Evolutionary conservation across 1,140 invertebrate genomes (phyloP), one percentile per base, ranked within the genome.

Genomic region (Drosophila ercepeae): DNA sequence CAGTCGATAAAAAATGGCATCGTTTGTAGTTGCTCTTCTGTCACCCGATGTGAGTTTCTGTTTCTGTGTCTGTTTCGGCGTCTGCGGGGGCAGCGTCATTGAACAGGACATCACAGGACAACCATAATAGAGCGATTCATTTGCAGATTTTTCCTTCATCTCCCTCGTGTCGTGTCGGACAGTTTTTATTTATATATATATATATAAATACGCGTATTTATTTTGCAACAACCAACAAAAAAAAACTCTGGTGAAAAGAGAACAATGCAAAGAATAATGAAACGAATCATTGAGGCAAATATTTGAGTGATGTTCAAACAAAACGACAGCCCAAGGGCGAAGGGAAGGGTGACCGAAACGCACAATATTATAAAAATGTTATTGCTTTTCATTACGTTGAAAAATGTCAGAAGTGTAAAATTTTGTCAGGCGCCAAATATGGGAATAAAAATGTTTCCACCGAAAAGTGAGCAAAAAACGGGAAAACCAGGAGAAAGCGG

Each of bases 41-140:
- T 18, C 4, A 25, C 18, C 14, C 29, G 4, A n/a, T 32, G 13
- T 18, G 3, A 32, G 19, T 48, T 23, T 21, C 13, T 42, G 46
- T 42, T 36, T 19, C 36, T 51, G 27, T 14, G 23, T 8, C 27
- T 21, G 46, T 45, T 29, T 29, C 29, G 2, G 45, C 25, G 25
- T 14, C 21, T 45, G 58, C 51, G 48, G 25, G 49, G 39, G 63
- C 23, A 53, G 58, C 64, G 68, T 53, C 61, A 65, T 27, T 23
- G 44, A 23, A 52, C 45, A 67, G 59, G 36, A 67, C 61, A 23
- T 16, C 60, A 49, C 23, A 48, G 53, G 42, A 57, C 60, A 61
- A 29, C 64, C 64, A 78, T 78, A 78, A 78, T 78, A 78, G 64
- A 78, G 75, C 69, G 75, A 78, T 78, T 78, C 75, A 78, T 78